Percentiles rank a stretch among this genome's conserved stretches.
Evolutionary conservation across 2,888 invertebrate species (phyloP).

Genomic region (Drosophila aldrichi): DNA sequence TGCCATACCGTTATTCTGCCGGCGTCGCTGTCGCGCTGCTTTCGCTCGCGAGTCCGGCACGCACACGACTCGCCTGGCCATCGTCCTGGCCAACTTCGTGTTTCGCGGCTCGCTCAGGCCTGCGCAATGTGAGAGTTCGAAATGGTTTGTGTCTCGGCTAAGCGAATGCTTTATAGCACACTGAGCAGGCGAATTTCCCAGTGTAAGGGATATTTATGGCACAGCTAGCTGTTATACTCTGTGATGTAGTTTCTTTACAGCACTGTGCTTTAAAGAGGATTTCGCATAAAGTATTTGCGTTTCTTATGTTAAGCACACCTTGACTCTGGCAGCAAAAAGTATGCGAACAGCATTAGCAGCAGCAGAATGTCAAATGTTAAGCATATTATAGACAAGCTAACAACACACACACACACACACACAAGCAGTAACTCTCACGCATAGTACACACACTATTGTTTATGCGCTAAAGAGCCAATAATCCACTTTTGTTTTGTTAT

Average conservation of each 20-base stretch:
- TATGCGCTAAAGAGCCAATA: constrained; percentile 78
- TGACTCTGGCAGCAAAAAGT: constrained; percentile 2
- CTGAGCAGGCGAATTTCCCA: constrained; percentile 29
- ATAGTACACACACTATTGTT: constrained; percentile 65
- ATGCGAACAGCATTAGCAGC: constrained; percentile 8
- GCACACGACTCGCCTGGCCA: constrained; percentile 37
- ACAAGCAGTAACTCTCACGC: constrained; percentile 9
- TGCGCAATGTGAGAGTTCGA: constrained; percentile 60
- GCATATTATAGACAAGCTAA: constrained; percentile 8
- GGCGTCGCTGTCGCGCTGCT: constrained; percentile 64
- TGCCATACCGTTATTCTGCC: constrained; percentile 73
- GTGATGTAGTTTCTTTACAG: constrained; percentile 4
- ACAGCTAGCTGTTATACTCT: constrained; percentile 49
- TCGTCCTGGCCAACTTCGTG: constrained; percentile 29
- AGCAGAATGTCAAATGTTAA: constrained; percentile 17
- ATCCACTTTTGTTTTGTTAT: constrained; percentile 81
- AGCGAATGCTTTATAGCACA: constrained; percentile 12
- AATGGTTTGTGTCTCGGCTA: constrained; percentile 61
- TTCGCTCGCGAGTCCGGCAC: constrained; percentile 56
- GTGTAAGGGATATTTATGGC: constrained; percentile 37
- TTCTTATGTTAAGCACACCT: background rate
- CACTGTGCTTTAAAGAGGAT: constrained; percentile 4
- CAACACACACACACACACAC: background rate
- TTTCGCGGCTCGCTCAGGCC: constrained; percentile 54
- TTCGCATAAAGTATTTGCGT: constrained; percentile 12